Base-by-base conservation (phyloP, 2,888 invertebrate species). In the Heteromyza rotundicornis region DNA sequence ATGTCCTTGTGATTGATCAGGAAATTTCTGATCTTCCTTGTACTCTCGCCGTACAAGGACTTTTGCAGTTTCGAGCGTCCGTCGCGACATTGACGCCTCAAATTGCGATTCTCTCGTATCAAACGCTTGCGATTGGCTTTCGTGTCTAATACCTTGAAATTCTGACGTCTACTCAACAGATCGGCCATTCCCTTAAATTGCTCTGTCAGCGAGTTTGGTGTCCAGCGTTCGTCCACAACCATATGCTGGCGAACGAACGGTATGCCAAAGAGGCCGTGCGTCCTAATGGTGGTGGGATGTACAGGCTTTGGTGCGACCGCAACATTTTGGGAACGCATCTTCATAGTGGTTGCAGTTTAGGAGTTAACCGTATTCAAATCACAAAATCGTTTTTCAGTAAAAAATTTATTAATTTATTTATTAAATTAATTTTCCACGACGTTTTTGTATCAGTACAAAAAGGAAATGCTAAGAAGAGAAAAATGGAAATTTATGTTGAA, bases 181-280 rank as follows among this genome's bases (percentile, higher is more conserved):
- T 79, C 71, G 1, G 76, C 66, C 80, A 80, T 77, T 52, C 72
- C 78, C 65, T 73, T 74, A 69, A 74, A 82, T 67, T 83, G 77
- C 17, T 77, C 75, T 2, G 75, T 78, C 57, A 80, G 54, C 1
- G 77, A 73, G 22, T 65, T 72, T 17, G 78, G 75, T 0, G 79
- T 75, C 83, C 83, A 83, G 12, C 74, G 73, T 1, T 78, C 68
- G 57, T 82, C 81, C 14, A 77, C 66, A 70, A 83, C 74, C 65
- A 79, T 71, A 60, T 83, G 83, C 55, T 78, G 75, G 1, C 77
- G 75, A 24, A 81, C 74, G 68, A 60, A 80, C 23, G 74, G 71
- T 32, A 72, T 66, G 10, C 83, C 83, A 24, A 83, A 82, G 14
- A 83, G 71, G 2, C 80, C 81, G 72, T 83, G 83, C 47, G 72